Evolutionary conservation across 2,888 invertebrate genomes (phyloP), one percentile per base, ranked within the genome.

Genomic region (Cheilosia vulpina): DNA sequence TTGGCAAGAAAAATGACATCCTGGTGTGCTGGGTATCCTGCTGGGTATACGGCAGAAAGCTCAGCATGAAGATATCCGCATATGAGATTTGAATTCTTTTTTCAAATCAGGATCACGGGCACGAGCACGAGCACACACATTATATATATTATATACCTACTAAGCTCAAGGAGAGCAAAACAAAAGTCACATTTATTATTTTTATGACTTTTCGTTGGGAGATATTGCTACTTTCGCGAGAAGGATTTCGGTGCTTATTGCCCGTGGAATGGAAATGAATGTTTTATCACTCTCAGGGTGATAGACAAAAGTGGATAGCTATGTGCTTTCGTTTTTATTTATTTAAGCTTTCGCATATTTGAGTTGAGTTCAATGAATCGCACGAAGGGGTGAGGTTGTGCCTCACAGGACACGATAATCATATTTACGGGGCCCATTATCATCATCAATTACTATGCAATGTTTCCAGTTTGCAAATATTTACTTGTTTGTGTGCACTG

Each of bases 121-220:
- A 53, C 50, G 47, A 60, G 6, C n/a, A 55, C 58, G 4, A 13
- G 19, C 17, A 60, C 31, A 53, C 7, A 19, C 52, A 24, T 9
- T 9, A 31, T 31, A 3, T 31, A 31, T 9, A 31, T 31, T 27
- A 34, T 43, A 21, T 17, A 50, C 34, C 38, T 38, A 38, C 38
- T 38, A 11, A 27, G 6, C n/a, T n/a, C 4, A 55, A 11, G 31
- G 4, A 17, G 60, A 19, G n/a, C 68, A 55, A 84, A 79, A 79
- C 84, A 84, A 79, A 84, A 76, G 75, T 79, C 79, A 50, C 75
- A 71, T 84, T 80, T 84, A 76, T 84, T 75, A 84, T 69, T 75
- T 84, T 84, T 79, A 79, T 66, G 68, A 62, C 57, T 53, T 62
- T 73, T 55, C 19, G 13, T 2, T 21, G 24, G 53, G 58, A 73